Evolutionary conservation across 2,797 vertebrate species (phyloP), one percentile per base, ranked within the genome.

Genomic region (Nyctibius grandis): DNA sequence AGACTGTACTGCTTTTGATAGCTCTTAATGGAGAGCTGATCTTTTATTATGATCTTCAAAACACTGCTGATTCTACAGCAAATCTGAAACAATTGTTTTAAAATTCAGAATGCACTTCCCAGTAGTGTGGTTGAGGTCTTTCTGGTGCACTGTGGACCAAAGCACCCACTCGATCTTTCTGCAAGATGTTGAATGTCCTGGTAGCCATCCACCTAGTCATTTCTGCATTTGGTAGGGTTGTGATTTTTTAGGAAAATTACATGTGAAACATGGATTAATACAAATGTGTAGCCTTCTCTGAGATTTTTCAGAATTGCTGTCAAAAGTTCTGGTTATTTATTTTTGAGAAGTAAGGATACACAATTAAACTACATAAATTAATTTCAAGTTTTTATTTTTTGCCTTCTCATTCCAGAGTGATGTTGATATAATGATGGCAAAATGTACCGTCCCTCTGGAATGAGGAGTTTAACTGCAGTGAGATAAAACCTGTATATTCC

Each of bases 181-280:
- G 10, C 54, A 64, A 85, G 38, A 17, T 2, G 0, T 15, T 79
- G 14, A 70, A 19, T 83, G 28, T 50, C 70, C 34, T 65, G 19
- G 29, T 40, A 25, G 14, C 33, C 5, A 0, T 36, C 17, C 2
- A 12, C 38, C 8, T 81, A 34, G 53, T 53, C 1, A 31, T 63
- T 70, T 64, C 68, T 88, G 31, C 40, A 26, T 34, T 48, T 81
- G 16, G 8, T 15, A 69, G 53, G 2, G 14, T 57, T 83, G 11
- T 34, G 19, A 2, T 4, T 5, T 68, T 63, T 23, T 44, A 34
- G 36, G 31, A 94, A 84, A 89, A 63, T 29, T 68, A 9, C 12
- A 5, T 7, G 16, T 63, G 50, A 69, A 84, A 38, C 25, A 40
- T 8, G 5, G 44, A 28, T 86, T 75, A 51, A 42, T 72, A 8